These are phyloP conservation scores for Ichneumoninae sp. DNA, from an alignment of 2,888 invertebrate species.

Conservation along the genomic window DNA sequence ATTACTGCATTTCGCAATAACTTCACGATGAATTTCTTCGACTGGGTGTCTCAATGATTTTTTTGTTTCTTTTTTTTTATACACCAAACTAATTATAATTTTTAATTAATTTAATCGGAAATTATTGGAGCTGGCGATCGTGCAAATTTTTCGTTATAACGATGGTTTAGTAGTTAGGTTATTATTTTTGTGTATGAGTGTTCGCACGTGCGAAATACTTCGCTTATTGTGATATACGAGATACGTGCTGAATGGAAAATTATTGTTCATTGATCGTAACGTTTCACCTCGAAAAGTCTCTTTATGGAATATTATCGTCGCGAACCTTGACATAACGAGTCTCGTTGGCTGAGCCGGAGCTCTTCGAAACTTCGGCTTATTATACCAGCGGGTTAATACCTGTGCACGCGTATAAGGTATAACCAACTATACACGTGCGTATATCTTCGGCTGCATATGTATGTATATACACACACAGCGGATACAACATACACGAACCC, in stretches of 20 bases:
- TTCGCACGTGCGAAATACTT: slow-evolving; percentile 18
- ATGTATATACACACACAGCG: neutral
- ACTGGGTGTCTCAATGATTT: neutral
- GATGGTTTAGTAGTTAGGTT: neutral
- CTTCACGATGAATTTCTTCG: neutral
- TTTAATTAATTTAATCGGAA: neutral
- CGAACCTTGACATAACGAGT: slow-evolving; percentile 60
- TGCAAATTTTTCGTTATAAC: neutral
- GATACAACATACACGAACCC: slow-evolving; percentile 26
- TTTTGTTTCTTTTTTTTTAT: neutral
- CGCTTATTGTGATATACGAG: slow-evolving; percentile 21
- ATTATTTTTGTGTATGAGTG: neutral
- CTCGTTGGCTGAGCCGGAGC: slow-evolving; percentile 36
- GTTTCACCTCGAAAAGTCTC: slow-evolving; percentile 60
- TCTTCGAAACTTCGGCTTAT: slow-evolving; percentile 55
- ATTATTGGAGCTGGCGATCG: neutral
- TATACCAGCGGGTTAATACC: slow-evolving; percentile 59
- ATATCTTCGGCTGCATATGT: neutral
- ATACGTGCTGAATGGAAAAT: slow-evolving; percentile 46
- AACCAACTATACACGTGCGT: slow-evolving; percentile 18
- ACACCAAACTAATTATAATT: neutral
- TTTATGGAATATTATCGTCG: slow-evolving; percentile 62
- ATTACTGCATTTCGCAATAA: slow-evolving; percentile 13
- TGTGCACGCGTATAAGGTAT: slow-evolving; percentile 22
- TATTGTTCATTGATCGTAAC: slow-evolving; percentile 62